Evolutionary conservation across 1,140 invertebrate species (phyloP).

Genomic region (Phthorimaea operculella): DNA sequence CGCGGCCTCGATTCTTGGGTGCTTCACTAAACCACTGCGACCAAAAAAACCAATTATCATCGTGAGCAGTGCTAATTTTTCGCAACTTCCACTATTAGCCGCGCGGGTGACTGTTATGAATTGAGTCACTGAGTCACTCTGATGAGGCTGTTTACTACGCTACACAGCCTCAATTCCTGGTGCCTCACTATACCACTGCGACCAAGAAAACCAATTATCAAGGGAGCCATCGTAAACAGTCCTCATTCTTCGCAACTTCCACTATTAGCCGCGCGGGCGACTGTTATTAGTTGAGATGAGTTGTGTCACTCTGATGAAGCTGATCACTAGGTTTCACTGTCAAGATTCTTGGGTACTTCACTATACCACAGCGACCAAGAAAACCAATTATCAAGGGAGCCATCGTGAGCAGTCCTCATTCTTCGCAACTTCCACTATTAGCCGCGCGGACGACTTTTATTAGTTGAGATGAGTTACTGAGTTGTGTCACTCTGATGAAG

Average conservation of each 20-base stretch:
- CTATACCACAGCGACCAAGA: constrained; percentile 2
- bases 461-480: too few relatives aligned
- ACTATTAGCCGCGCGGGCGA: constrained; percentile 22
- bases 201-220: constrained; percentile 26
- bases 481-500: too few relatives aligned
- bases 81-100: constrained; percentile 22
- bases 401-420: constrained; percentile 5
- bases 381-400: constrained; percentile 28
- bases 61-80: constrained; percentile 12
- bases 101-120: constrained; percentile 31
- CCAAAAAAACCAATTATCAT: constrained; percentile 26
- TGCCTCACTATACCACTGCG: background rate
- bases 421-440: background rate
- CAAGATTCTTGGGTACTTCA: too few relatives aligned
- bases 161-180: too few relatives aligned
- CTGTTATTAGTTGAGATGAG: constrained; percentile 24
- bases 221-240: constrained; percentile 11
- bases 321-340: background rate
- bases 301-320: too few relatives aligned
- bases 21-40: background rate
- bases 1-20: too few relatives aligned
- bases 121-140: too few relatives aligned
- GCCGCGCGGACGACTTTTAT: too few relatives aligned
- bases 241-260: constrained; percentile 18
- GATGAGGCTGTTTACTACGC: too few relatives aligned